Evolutionary conservation across 2,888 invertebrate species (phyloP).

Genomic region (Abrostola triplasia): DNA sequence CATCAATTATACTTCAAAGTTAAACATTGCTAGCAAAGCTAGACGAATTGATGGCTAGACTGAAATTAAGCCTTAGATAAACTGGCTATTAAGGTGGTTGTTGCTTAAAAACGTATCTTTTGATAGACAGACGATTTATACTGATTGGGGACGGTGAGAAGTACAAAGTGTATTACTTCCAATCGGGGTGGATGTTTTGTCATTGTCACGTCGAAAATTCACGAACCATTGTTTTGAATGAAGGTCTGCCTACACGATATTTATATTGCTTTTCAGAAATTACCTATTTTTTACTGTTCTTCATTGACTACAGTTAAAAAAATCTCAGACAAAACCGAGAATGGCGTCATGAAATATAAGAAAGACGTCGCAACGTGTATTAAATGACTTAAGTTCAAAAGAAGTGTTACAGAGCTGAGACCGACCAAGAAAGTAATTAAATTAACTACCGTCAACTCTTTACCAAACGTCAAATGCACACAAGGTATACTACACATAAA

Average conservation of each 20-base stretch:
- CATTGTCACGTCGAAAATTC: constrained; percentile 50
- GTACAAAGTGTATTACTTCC: constrained; percentile 52
- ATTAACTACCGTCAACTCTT: too few relatives aligned
- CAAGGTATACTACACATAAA: too few relatives aligned
- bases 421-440: too few relatives aligned
- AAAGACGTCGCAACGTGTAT: too few relatives aligned
- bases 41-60: constrained; percentile 9
- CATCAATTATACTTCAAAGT: constrained; percentile 6
- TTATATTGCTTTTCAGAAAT: too few relatives aligned
- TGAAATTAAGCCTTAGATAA: constrained; percentile 14
- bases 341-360: too few relatives aligned
- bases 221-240: background rate
- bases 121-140: constrained; percentile 30
- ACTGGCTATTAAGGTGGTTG: constrained; percentile 15
- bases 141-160: constrained; percentile 40
- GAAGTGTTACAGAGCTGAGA: too few relatives aligned
- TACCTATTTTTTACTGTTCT: too few relatives aligned
- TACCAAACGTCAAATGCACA: too few relatives aligned
- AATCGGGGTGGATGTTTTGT: constrained; percentile 53
- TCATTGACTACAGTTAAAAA: too few relatives aligned
- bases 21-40: background rate
- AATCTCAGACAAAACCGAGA: too few relatives aligned
- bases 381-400: too few relatives aligned
- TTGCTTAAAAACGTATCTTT: constrained; percentile 8
- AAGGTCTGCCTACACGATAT: background rate